Base-by-base conservation (phyloP, 2,113 vertebrate genomes). In the Eulemur rufifrons region DNA sequence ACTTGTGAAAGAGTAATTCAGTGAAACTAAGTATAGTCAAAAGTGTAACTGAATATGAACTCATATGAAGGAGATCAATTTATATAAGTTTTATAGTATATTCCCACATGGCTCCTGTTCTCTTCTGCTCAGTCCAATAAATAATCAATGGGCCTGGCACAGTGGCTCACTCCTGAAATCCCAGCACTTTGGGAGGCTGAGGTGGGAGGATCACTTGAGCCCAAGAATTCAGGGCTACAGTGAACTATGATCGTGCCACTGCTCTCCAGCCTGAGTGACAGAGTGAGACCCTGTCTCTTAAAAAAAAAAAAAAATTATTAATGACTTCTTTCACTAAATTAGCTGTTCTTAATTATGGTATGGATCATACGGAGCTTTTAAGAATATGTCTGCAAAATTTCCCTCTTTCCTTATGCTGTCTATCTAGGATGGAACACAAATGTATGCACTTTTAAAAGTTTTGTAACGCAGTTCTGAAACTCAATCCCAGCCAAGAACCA, bases 1-100 rank as follows among this genome's bases (percentile, higher is more conserved):
- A 82, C 32, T 45, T 90, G 54, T 73, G 23, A 92, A 68, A 89
- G 27, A 82, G 77, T 68, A 92, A 91, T 76, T 90, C 61, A 90
- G 68, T 86, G 52, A 95, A 68, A 92, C n/a, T 29, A 80, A 32
- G 25, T 18, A 77, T 32, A 86, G 50, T 68, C 63, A 47, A 61
- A 95, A 86, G 82, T 80, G 6, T 32, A 61, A 9, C 34, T 86
- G 42, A 74, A 68, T 59, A 90, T 74, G 64, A 91, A 90, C 54
- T 73, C 25, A 45, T 1, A 14, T 17, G 18, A 77, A 50, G 32
- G 42, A 89, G 27, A 50, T 50, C 10, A 50, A 76, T 80, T 63
- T 2, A 34, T 39, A 12, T 63, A 64, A 64, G 29, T 64, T 64
- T 64, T 64, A 64, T 61, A 61, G 25, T 61, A 27, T 61, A 61